Base-by-base conservation (phyloP, 2,888 invertebrate genomes). In the Temnothorax ravouxi region DNA sequence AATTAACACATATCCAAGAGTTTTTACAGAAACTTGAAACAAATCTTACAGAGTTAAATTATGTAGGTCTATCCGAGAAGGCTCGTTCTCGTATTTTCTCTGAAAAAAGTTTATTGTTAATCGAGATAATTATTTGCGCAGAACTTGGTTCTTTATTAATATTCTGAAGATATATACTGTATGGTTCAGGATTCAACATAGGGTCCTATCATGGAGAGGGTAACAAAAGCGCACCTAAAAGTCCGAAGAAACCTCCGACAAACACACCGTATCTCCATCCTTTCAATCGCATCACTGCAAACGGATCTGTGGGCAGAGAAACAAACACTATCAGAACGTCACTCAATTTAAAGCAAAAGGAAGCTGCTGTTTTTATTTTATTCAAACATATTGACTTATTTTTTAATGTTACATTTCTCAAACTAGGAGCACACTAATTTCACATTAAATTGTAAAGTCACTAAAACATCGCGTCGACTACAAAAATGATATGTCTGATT, bases 121-220 rank as follows among this genome's bases (percentile, higher is more conserved):
- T 74, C 1, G 8, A 21, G 25, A 13, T 81, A 64, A 77, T 47
- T 71, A 66, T 81, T 72, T 44, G 18, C 29, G n/a, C 11, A n/a
- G 54, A 21, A 75, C 8, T 29, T 50, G 15, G 6, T 47, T 47
- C 1, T 41, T 56, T 41, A 54, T 25, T 2, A 71, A 59, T 61
- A 54, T 25, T 61, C 2, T 52, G 3, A 18, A 59, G 9, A n/a
- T 50, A 92, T 96, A 95, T 95, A 97, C 97, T 96, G 91, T 97
- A 97, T 87, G 96, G 95, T 0, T 96, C 96, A 84, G 96, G 94
- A 94, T 97, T 95, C 4, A 96, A 93, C 96, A 97, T 96, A 6
- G 97, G 97, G n/a, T 67, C 95, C 95, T 84, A 97, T 95, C 18
- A 96, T 95, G 77, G 96, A 95, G n/a, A n/a, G n/a, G n/a, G n/a